Evolutionary conservation across 2,113 vertebrate genomes (phyloP), one percentile per base, ranked within the genome.

Genomic region (Oncorhynchus gorbuscha): DNA sequence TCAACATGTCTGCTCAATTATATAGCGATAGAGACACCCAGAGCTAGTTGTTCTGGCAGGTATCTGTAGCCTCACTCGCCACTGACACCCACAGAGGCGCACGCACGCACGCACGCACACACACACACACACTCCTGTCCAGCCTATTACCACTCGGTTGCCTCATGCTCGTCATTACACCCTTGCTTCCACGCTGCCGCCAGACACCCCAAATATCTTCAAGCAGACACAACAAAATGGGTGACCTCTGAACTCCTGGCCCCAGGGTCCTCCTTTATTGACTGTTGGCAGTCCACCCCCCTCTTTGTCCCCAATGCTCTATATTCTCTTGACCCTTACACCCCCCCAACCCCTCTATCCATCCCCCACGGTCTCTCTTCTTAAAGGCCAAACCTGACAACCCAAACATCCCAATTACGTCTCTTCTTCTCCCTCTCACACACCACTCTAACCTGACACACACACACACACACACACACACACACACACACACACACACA

Each of bases 1-100:
- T 49, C 48, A 76, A 62, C 39, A 71, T 32, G 30, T 12, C 73
- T 67, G 51, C 80, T 84, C 30, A 81, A 81, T 84, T 74, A 79
- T 72, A 28, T 32, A 79, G 71, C 16, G 69, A 28, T 18, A 51
- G 59, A 69, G 75, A 74, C 30, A 55, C 30, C 20, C 51, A 73
- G 55, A 4, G 68, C 30, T 16, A 49, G 55, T 68, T 49, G 35
- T 72, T 73, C 28, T 61, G 71, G 18, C 6, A 68, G 55, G 45
- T 28, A 49, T 32, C 64, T 32, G 12, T 3, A 3, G 16, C 6
- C 13, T 16, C 16, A 28, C 65, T 24, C 11, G 20, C 28, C 13
- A 73, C 12, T 18, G 4, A 24, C 73, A 22, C 45, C 13, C 70
- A 39, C 35, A 35, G 35, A 35, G 35, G 2, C 39, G 2, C 8